Conservation (phyloP, 2,797 vertebrate genomes). For the Hydrophis major region DNA sequence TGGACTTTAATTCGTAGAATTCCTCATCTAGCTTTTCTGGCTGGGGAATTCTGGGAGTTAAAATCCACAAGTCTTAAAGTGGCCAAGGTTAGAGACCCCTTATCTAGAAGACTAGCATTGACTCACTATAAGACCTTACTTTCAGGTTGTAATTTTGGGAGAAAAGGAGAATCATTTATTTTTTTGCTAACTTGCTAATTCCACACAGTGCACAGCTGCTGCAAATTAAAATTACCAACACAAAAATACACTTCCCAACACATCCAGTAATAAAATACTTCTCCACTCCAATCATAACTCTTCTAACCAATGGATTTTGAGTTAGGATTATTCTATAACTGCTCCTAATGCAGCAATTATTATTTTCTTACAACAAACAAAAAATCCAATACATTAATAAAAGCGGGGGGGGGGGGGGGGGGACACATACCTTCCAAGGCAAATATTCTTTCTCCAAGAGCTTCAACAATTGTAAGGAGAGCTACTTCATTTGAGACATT, state of each 20-base stretch:
- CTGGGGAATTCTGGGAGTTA: too few relatives aligned
- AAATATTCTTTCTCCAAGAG: slow-evolving; percentile 91
- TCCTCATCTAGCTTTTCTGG: too few relatives aligned
- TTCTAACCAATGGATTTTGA: neutral
- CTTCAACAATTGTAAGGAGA: slow-evolving; percentile 86
- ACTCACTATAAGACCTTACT: neutral
- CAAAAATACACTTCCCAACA: neutral
- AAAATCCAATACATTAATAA: neutral
- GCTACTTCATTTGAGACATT: slow-evolving; percentile 93
- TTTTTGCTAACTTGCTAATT: neutral
- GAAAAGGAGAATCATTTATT: neutral
- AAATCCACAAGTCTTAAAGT: too few relatives aligned
- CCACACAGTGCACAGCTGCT: neutral
- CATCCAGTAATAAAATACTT: neutral
- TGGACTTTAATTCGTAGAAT: too few relatives aligned
- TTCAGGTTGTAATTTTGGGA: neutral
- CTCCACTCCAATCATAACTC: neutral
- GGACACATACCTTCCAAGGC: slow-evolving; percentile 89
- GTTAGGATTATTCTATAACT: neutral
- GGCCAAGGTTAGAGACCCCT: too few relatives aligned
- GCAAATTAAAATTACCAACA: neutral
- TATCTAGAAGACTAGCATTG: neutral
- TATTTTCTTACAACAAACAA: neutral
- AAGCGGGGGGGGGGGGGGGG: neutral
- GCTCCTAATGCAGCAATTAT: neutral